phyloP scores from a whole-genome alignment of 2,888 invertebrate genomes.

The Sarcophaga subvicina region DNA sequence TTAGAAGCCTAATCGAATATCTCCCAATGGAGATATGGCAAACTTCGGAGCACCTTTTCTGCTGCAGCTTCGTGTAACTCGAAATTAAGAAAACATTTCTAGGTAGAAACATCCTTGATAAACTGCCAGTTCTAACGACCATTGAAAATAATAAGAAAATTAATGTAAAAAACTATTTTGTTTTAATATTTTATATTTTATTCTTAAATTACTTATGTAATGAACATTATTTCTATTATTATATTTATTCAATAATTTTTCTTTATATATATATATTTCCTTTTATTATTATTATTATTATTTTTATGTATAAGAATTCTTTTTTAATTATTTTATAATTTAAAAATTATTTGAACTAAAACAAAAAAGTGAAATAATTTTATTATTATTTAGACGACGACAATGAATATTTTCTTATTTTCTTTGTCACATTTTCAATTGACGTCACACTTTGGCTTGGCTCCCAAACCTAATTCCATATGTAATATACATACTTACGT shows the following conservation, averaged over 20 bases:
- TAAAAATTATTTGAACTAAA: slow-evolving; percentile 68
- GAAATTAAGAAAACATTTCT: too few species aligned
- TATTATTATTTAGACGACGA: slow-evolving; percentile 50
- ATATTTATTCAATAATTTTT: slow-evolving; percentile 47
- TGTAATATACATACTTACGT: slow-evolving; percentile 26
- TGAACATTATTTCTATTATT: slow-evolving; percentile 55
- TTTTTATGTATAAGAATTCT: not conserved
- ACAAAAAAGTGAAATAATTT: slow-evolving; percentile 42
- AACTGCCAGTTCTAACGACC: too few species aligned
- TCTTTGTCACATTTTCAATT: slow-evolving; percentile 30
- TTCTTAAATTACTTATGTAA: slow-evolving; percentile 51
- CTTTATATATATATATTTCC: not conserved
- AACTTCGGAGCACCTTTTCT: too few species aligned
- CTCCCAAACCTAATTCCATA: slow-evolving; percentile 53
- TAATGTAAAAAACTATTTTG: not conserved
- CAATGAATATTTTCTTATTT: not conserved
- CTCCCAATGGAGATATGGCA: too few species aligned
- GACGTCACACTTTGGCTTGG: slow-evolving; percentile 65
- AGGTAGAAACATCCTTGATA: too few species aligned
- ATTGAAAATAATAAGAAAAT: not conserved
- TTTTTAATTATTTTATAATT: slow-evolving; percentile 56
- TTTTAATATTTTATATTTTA: slow-evolving; percentile 25
- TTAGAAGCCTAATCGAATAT: too few species aligned
- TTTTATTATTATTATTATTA: slow-evolving; percentile 13
- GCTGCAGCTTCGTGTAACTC: too few species aligned